Evolutionary conservation across 1,140 invertebrate species (phyloP).

Genomic region (Bombus picipes): DNA sequence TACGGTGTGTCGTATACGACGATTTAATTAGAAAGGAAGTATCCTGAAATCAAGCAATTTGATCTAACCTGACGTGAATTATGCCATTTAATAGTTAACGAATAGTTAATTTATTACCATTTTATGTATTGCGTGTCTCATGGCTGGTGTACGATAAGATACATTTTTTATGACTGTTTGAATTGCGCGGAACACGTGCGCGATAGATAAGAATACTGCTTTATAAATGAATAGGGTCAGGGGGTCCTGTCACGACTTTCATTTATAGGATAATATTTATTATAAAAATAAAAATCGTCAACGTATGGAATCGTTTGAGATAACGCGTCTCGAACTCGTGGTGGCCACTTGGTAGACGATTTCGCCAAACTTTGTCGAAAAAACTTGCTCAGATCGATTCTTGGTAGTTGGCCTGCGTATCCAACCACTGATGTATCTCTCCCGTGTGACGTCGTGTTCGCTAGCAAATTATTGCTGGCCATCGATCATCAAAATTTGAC

Average conservation of each 20-base stretch:
- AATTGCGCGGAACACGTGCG: background rate
- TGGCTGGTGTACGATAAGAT: too few relatives aligned
- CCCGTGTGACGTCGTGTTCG: conserved; percentile 26
- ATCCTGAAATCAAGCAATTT: too few relatives aligned
- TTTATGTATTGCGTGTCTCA: background rate
- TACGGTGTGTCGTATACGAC: too few relatives aligned
- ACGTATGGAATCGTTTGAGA: background rate
- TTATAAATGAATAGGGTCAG: background rate
- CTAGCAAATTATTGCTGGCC: conserved; percentile 67
- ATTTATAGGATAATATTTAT: background rate
- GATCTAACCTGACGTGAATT: too few relatives aligned
- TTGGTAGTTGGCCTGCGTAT: conserved; percentile 26
- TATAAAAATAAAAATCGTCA: too few relatives aligned
- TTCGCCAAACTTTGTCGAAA: background rate
- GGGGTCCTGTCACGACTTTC: background rate
- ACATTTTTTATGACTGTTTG: background rate
- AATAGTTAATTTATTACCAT: background rate
- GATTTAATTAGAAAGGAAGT: too few relatives aligned
- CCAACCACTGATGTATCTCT: conserved; percentile 35
- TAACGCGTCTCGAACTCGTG: background rate
- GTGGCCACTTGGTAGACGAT: background rate
- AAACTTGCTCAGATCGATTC: conserved; percentile 25
- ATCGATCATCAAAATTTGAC: conserved; percentile 77
- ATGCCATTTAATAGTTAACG: too few relatives aligned
- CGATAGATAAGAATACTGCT: too few relatives aligned